These are phyloP conservation scores for Cantharis lateralis DNA, from an alignment of 2,888 invertebrate genomes.

Conservation along the genomic window DNA sequence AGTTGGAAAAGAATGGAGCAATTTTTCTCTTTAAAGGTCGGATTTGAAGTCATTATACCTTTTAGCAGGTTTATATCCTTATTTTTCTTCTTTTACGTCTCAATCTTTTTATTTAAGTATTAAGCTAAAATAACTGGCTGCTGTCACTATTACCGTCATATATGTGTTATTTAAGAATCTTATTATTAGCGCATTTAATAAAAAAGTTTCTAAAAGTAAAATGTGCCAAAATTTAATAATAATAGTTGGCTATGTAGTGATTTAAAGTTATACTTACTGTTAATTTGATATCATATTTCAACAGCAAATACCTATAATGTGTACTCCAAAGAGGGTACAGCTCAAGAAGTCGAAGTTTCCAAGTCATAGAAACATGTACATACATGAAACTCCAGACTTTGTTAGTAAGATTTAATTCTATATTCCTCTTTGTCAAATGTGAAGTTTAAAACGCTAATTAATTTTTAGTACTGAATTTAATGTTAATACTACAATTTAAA, in stretches of 20 bases:
- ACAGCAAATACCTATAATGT: not conserved
- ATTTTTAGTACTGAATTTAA: not conserved
- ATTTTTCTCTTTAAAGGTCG: conserved; percentile 27
- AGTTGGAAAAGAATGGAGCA: conserved; percentile 23
- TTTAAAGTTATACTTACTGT: too few species aligned
- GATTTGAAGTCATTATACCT: conserved; percentile 29
- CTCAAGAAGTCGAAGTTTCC: not conserved
- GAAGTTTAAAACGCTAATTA: not conserved
- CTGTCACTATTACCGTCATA: conserved; percentile 1
- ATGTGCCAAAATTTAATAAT: too few species aligned
- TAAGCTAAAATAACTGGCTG: conserved; percentile 12
- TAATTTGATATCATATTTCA: too few species aligned
- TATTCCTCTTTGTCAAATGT: not conserved
- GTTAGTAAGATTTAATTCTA: not conserved
- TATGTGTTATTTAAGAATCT: not conserved
- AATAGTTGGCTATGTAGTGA: too few species aligned
- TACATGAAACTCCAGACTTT: too few species aligned
- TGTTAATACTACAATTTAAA: not conserved
- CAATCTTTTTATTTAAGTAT: conserved; percentile 22
- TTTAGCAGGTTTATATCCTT: conserved; percentile 25
- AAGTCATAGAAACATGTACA: too few species aligned
- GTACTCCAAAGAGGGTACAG: not conserved
- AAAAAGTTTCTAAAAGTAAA: not conserved
- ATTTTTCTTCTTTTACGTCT: conserved; percentile 26
- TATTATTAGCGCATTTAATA: not conserved